These are phyloP conservation scores for Ctenochaetus hawaiiensis DNA, from an alignment of 2,797 vertebrate genomes.

Conservation along the genomic window DNA sequence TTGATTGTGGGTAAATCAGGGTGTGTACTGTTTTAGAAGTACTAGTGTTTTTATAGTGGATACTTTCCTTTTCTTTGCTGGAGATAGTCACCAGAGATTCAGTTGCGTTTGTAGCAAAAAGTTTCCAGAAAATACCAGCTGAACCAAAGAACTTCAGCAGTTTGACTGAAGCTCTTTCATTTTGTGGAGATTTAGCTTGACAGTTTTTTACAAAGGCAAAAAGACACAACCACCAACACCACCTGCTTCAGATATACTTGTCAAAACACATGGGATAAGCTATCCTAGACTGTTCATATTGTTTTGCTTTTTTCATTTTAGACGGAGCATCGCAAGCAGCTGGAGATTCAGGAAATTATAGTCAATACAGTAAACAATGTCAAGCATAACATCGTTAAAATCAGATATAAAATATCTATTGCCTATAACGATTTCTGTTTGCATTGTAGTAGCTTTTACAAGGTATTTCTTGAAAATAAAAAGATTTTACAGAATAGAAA, in stretches of 20 bases:
- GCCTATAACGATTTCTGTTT: neutral
- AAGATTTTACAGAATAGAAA: too few relatives aligned
- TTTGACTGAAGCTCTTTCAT: constrained; percentile 15
- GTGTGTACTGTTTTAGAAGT: constrained; percentile 13
- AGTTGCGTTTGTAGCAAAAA: constrained; percentile 16
- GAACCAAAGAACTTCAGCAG: constrained; percentile 13
- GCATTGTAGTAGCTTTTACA: neutral
- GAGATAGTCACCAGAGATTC: constrained; percentile 38
- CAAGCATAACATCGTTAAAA: neutral
- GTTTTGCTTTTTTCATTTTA: neutral
- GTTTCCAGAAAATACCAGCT: constrained; percentile 7
- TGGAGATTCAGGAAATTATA: neutral
- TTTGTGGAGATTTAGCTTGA: constrained; percentile 23
- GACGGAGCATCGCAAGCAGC: neutral
- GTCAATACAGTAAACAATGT: neutral
- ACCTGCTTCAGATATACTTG: neutral
- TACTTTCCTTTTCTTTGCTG: constrained; percentile 26
- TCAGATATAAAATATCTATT: neutral
- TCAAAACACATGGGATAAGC: neutral
- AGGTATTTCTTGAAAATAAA: too few relatives aligned
- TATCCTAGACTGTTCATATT: neutral
- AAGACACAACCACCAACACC: neutral
- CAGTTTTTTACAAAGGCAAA: constrained; percentile 2
- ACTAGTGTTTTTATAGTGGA: neutral
- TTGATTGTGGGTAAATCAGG: neutral